phyloP scores from a whole-genome alignment of 2,797 vertebrate genomes.

The Loris lydekkerianus region DNA sequence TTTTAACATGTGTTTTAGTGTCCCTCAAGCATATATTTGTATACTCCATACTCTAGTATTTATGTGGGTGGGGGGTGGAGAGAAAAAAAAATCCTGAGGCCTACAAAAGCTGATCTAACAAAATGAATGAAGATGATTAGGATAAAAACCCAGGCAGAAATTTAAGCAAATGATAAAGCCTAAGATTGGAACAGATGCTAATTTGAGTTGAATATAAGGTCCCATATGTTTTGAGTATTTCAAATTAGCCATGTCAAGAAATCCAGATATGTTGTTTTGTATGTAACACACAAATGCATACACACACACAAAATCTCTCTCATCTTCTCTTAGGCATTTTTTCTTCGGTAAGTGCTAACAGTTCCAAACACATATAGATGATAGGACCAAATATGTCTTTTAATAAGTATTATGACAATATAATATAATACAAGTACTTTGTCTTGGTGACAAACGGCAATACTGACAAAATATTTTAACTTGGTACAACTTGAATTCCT shows the following conservation, averaged over 20 bases:
- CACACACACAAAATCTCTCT: background rate
- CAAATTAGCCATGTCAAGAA: slow-evolving; percentile 21
- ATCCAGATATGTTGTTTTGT: background rate
- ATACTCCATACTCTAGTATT: background rate
- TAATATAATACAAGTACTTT: background rate
- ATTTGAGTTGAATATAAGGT: background rate
- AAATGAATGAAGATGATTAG: background rate
- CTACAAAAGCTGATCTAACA: background rate
- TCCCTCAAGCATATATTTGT: background rate
- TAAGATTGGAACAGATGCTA: background rate
- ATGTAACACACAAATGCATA: background rate
- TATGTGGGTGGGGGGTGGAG: background rate
- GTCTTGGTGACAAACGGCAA: slow-evolving; percentile 23
- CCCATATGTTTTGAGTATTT: background rate
- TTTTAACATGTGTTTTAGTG: slow-evolving; percentile 14
- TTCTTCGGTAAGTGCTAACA: slow-evolving; percentile 30
- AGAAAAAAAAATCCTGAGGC: background rate
- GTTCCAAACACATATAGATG: slow-evolving; percentile 24
- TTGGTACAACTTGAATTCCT: slow-evolving; percentile 54
- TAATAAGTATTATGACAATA: slow-evolving; percentile 27
- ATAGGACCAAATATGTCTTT: background rate
- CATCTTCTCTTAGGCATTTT: background rate
- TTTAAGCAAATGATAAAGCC: slow-evolving; percentile 32
- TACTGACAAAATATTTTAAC: slow-evolving; percentile 34
- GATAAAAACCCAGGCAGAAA: slow-evolving; percentile 44